A percentile compares a stretch with the other conserved stretches of the same genome.
Conservation (phyloP, 1,140 invertebrate genomes). For the Drosophila lacteicornis region DNA sequence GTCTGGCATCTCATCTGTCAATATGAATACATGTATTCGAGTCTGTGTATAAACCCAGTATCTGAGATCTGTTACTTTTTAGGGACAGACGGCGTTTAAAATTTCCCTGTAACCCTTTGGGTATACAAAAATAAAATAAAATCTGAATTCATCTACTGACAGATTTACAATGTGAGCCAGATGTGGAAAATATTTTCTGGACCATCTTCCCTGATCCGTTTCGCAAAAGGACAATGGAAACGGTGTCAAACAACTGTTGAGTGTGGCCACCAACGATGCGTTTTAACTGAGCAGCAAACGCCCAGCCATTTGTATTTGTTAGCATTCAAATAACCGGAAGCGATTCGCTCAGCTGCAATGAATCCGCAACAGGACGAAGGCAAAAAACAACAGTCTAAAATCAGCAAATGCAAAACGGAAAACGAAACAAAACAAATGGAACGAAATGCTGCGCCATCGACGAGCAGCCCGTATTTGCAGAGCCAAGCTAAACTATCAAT, state of each 20-base stretch:
- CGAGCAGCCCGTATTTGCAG: constrained; percentile 17
- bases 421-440: constrained; percentile 42
- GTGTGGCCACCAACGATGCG: constrained; percentile 35
- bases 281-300: constrained; percentile 49
- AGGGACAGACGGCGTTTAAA: too few species aligned
- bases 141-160: background rate
- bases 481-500: constrained; percentile 74
- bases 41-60: too few species aligned
- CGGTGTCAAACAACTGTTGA: constrained; percentile 77
- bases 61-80: too few species aligned
- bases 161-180: constrained; percentile 56
- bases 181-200: constrained; percentile 51
- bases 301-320: constrained; percentile 78
- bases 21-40: too few species aligned
- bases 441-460: constrained; percentile 31
- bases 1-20: too few species aligned
- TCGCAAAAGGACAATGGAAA: constrained; percentile 36
- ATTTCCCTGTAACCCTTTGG: too few species aligned
- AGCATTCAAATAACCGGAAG: constrained; percentile 81
- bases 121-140: constrained; percentile 1
- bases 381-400: constrained; percentile 31
- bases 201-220: constrained; percentile 26
- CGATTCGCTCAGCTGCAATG: constrained; percentile 40
- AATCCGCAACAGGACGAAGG: constrained; percentile 28
- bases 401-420: constrained; percentile 41